Evolutionary conservation across 1,140 invertebrate genomes (phyloP).

Genomic region (Meloidogyne hapla): DNA sequence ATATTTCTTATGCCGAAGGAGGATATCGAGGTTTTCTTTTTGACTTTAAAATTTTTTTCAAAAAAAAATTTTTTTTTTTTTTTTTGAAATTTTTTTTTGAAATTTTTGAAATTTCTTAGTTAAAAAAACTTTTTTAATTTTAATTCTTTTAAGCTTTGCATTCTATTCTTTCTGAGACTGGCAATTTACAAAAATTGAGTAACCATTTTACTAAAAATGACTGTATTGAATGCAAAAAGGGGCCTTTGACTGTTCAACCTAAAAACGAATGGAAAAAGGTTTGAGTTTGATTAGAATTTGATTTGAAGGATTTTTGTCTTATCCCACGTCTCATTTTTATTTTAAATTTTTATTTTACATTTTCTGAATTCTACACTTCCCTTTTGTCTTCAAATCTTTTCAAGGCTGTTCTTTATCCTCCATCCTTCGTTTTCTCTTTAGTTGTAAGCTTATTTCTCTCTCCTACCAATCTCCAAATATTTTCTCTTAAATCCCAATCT

Average conservation of each 20-base stretch:
- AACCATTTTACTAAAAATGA: conserved; percentile 60
- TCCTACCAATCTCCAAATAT: too few species aligned
- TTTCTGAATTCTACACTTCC: too few species aligned
- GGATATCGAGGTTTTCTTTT: conserved; percentile 75
- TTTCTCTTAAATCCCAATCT: too few species aligned
- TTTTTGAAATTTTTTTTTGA: too few species aligned
- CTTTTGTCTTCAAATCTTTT: too few species aligned
- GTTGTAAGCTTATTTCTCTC: too few species aligned
- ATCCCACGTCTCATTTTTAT: too few species aligned
- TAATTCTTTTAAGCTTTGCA: conserved; percentile 64
- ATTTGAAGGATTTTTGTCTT: conserved; percentile 83
- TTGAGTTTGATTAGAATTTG: conserved; percentile 77
- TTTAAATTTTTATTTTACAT: too few species aligned
- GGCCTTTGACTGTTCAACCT: neutral
- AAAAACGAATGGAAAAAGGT: conserved; percentile 72
- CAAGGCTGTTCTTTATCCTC: too few species aligned
- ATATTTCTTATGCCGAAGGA: conserved; percentile 85
- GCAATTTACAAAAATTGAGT: conserved; percentile 51
- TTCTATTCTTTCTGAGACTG: conserved; percentile 49
- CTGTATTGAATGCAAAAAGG: conserved; percentile 58
- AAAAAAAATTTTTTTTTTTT: conserved; percentile 33
- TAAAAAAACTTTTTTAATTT: too few species aligned
- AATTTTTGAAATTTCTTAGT: too few species aligned
- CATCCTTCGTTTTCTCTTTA: too few species aligned
- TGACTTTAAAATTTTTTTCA: conserved; percentile 1